phyloP scores from a whole-genome alignment of 2,797 vertebrate species.

The Poecile montanus region DNA sequence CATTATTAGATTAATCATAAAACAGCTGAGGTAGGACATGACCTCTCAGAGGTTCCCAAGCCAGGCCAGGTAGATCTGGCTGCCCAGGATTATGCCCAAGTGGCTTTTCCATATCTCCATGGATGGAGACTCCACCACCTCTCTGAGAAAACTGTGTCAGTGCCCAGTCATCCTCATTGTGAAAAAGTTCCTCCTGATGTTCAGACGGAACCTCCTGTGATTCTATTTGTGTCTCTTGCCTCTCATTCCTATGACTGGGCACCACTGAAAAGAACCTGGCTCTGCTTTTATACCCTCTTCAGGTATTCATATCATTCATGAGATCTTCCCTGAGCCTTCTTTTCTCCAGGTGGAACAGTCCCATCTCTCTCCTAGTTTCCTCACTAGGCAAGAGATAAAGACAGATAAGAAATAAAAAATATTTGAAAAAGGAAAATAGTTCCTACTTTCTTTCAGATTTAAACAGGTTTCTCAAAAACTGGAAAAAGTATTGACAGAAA shows the following conservation, averaged over 20 bases:
- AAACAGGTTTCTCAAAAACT: background rate
- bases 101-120: background rate
- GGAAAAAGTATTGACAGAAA: background rate
- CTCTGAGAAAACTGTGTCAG: background rate
- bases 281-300: background rate
- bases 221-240: background rate
- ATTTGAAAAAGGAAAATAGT: background rate
- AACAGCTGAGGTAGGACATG: background rate
- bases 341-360: background rate
- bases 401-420: background rate
- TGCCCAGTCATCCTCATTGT: fast-evolving
- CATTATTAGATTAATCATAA: background rate
- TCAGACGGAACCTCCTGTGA: background rate
- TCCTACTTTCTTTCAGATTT: background rate
- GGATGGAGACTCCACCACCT: background rate
- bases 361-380: background rate
- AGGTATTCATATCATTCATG: background rate
- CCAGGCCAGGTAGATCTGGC: background rate
- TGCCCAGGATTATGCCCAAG: background rate
- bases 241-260: background rate
- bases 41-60: background rate
- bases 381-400: background rate
- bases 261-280: background rate
- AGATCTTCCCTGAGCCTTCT: background rate
- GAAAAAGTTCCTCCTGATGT: background rate